These are phyloP conservation scores for Cenopis cana DNA, from an alignment of 2,888 invertebrate genomes.

Conservation along the genomic window DNA sequence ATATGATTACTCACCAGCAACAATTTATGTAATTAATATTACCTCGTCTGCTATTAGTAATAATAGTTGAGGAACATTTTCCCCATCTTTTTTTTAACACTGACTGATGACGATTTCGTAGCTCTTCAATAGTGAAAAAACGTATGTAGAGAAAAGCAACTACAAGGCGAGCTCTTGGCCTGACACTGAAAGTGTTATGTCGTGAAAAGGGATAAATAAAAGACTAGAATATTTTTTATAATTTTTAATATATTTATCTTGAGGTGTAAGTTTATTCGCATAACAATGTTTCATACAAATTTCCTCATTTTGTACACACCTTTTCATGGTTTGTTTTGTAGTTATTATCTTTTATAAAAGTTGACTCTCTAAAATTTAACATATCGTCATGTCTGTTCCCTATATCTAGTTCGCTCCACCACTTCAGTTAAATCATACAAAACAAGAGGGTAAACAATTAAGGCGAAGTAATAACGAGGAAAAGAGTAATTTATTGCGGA, in stretches of 20 bases:
- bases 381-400: constrained; percentile 84
- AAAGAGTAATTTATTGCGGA: constrained; percentile 73
- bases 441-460: constrained; percentile 68
- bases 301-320: constrained; percentile 85
- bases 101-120: too few relatives aligned
- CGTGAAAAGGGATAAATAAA: constrained; percentile 63
- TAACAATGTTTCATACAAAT: constrained; percentile 86
- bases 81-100: too few relatives aligned
- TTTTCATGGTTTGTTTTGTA: constrained; percentile 81
- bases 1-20: too few relatives aligned
- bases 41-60: too few relatives aligned
- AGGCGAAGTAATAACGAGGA: constrained; percentile 78
- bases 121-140: too few relatives aligned
- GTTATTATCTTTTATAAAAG: constrained; percentile 83
- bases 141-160: too few relatives aligned
- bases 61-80: too few relatives aligned
- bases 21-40: too few relatives aligned
- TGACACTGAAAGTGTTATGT: too few relatives aligned
- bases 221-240: constrained; percentile 64
- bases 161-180: too few relatives aligned
- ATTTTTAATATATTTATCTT: constrained; percentile 79
- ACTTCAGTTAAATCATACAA: constrained; percentile 76
- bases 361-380: constrained; percentile 84
- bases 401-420: constrained; percentile 83
- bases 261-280: constrained; percentile 86